Conservation (phyloP, 1,140 invertebrate genomes). For the Tetramorium alpestre region DNA sequence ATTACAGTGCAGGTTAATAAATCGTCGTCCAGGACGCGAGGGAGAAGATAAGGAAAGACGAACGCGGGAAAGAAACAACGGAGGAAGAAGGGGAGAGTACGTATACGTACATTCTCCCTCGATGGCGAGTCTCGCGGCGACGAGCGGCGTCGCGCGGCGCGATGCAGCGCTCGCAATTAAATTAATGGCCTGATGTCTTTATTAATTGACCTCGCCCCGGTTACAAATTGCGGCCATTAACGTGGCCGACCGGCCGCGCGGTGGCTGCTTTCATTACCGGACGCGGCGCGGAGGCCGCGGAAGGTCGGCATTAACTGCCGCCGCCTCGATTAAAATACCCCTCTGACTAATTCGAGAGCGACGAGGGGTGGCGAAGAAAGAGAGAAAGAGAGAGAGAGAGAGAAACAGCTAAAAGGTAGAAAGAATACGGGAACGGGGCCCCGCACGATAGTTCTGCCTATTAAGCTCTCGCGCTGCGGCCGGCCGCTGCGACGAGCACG, state of each 20-base stretch:
- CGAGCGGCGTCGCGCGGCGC: constrained; percentile 23
- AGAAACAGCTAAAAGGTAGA: neutral
- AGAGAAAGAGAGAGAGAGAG: neutral
- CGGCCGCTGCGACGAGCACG: neutral
- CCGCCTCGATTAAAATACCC: constrained; percentile 45
- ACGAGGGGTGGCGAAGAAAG: neutral
- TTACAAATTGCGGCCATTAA: constrained; percentile 79
- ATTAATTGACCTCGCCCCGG: constrained; percentile 79
- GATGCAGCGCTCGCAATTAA: constrained; percentile 69
- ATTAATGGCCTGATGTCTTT: constrained; percentile 78
- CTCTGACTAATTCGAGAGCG: constrained; percentile 44
- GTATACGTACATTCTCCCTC: neutral
- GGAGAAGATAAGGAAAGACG: neutral
- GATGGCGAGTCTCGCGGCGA: neutral
- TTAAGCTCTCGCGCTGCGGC: neutral
- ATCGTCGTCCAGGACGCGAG: neutral
- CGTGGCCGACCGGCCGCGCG: constrained; percentile 43
- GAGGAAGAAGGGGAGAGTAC: neutral
- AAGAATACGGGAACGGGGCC: constrained; percentile 25
- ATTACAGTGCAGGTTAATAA: constrained; percentile 38
- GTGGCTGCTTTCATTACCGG: constrained; percentile 71
- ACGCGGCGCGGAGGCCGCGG: constrained; percentile 22
- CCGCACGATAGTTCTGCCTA: neutral
- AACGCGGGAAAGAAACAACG: neutral
- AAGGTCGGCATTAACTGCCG: constrained; percentile 52